phyloP scores from a whole-genome alignment of 2,888 invertebrate species.

The Eristalis pertinax region DNA sequence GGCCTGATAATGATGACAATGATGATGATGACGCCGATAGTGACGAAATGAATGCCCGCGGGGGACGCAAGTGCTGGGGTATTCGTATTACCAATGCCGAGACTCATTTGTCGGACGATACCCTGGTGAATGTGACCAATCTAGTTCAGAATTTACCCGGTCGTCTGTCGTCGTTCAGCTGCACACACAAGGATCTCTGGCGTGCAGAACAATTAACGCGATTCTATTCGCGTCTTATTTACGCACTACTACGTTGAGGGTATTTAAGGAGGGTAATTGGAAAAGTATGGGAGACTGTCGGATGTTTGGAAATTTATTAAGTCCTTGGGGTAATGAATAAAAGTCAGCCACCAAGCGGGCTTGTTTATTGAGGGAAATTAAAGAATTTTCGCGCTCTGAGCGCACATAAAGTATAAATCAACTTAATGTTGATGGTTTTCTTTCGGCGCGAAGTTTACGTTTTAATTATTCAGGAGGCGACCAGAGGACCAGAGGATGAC shows the following conservation, averaged over 20 bases:
- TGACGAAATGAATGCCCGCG: neutral
- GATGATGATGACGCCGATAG: slow-evolving; percentile 32
- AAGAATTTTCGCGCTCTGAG: slow-evolving; percentile 43
- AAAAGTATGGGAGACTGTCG: slow-evolving; percentile 64
- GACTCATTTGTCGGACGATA: slow-evolving; percentile 51
- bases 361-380: slow-evolving; percentile 56
- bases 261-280: slow-evolving; percentile 69
- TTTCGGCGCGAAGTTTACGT: slow-evolving; percentile 31
- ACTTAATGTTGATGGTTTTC: slow-evolving; percentile 53
- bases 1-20: slow-evolving; percentile 33
- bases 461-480: slow-evolving; percentile 37
- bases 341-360: slow-evolving; percentile 31
- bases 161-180: neutral
- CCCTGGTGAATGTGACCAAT: slow-evolving; percentile 29
- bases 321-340: slow-evolving; percentile 71
- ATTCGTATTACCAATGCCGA: slow-evolving; percentile 11
- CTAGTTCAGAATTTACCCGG: neutral
- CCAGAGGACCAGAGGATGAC: neutral
- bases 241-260: slow-evolving; percentile 65
- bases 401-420: slow-evolving; percentile 61
- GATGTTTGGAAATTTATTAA: slow-evolving; percentile 58
- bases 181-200: slow-evolving; percentile 23
- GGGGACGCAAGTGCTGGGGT: neutral
- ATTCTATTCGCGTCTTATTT: slow-evolving; percentile 69
- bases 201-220: slow-evolving; percentile 65